Percentiles rank a stretch among this genome's conserved stretches.
Evolutionary conservation across 1,140 invertebrate genomes (phyloP).

Genomic region (Lethocerus indicus): DNA sequence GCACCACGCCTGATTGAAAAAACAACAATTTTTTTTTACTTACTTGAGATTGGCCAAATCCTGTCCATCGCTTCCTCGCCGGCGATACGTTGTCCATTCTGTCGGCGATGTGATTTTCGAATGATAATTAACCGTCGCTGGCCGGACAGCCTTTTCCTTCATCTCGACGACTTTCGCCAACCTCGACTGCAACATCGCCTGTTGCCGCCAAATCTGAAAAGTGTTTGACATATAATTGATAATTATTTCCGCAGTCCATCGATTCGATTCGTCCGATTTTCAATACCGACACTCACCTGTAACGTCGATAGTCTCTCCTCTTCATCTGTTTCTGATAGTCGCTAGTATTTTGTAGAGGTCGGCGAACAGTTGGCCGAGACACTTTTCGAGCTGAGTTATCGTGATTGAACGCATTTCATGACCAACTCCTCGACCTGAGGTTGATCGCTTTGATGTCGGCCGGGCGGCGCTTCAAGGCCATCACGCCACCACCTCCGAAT

Average conservation of each 20-base stretch:
- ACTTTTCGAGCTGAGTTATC: slow-evolving; percentile 53
- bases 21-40: slow-evolving; percentile 4
- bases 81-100: slow-evolving; percentile 46
- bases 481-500: too few species aligned
- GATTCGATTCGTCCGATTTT: not conserved
- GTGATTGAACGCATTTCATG: too few species aligned
- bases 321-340: not conserved
- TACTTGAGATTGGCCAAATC: slow-evolving; percentile 56
- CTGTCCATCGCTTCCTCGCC: slow-evolving; percentile 64
- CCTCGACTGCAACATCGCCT: slow-evolving; percentile 50
- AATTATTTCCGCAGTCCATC: not conserved
- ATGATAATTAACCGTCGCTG: too few species aligned
- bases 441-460: slow-evolving; percentile 53
- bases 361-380: slow-evolving; percentile 62
- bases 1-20: not conserved
- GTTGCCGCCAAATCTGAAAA: slow-evolving; percentile 36
- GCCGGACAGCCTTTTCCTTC: slow-evolving; percentile 48
- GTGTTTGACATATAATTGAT: not conserved
- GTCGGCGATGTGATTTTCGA: slow-evolving; percentile 47
- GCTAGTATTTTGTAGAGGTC: slow-evolving; percentile 49
- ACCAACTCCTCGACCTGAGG: too few species aligned
- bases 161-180: slow-evolving; percentile 58
- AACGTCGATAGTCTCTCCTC: not conserved
- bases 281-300: not conserved
- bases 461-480: slow-evolving; percentile 33